Evolutionary conservation across 1,140 invertebrate species (phyloP).

Genomic region (Sinonovacula constricta): DNA sequence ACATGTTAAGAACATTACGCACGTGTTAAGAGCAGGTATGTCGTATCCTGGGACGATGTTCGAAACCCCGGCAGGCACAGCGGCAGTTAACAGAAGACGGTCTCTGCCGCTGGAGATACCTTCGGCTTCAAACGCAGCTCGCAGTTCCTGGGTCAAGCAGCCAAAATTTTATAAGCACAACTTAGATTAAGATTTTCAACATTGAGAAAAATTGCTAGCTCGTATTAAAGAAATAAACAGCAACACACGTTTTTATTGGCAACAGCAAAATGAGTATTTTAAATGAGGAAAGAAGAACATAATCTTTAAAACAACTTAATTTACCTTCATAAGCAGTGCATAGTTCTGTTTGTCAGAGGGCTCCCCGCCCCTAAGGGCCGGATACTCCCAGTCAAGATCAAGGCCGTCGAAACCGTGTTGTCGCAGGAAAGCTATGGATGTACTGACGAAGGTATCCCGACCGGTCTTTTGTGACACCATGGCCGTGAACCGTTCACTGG

Average conservation of each 20-base stretch:
- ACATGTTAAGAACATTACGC: no score
- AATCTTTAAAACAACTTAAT: no score
- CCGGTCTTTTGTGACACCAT: conserved; percentile 77
- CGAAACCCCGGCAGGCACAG: conserved; percentile 75
- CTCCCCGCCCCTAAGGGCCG: conserved; percentile 74
- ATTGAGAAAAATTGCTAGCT: no score
- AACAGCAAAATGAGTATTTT: no score
- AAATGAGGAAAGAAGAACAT: no score
- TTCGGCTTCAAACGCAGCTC: conserved; percentile 93
- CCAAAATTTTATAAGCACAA: no score
- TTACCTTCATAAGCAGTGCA: conserved; percentile 57
- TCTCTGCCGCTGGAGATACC: conserved; percentile 82
- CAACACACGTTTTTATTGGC: no score
- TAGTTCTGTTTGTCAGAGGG: conserved; percentile 56
- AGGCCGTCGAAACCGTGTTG: conserved; percentile 96
- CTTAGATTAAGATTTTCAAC: no score
- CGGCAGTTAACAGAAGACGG: conserved; percentile 74
- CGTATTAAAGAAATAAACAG: no score
- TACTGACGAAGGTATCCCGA: conserved; percentile 61
- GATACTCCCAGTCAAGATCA: conserved; percentile 98
- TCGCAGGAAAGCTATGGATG: conserved; percentile 90
- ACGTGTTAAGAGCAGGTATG: conserved; percentile 73
- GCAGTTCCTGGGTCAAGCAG: conserved; percentile 93
- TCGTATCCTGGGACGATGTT: conserved; percentile 78
- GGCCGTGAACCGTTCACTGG: conserved; percentile 84